Evolutionary conservation across 2,888 invertebrate genomes (phyloP), one percentile per base, ranked within the genome.

Genomic region (Metacarcinus magister): DNA sequence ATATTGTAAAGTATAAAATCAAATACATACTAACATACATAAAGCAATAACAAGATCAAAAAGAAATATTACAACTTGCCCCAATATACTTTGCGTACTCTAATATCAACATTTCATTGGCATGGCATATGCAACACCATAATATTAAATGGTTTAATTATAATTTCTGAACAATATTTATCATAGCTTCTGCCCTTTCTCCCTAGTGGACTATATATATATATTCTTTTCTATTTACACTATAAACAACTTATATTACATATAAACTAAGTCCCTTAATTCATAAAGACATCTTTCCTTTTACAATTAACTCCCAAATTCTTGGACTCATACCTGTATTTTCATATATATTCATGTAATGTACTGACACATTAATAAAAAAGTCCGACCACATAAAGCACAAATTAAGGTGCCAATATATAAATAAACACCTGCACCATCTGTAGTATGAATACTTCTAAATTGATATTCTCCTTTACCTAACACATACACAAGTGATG

Each of bases 61-160:
- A 28, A n/a, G 75, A n/a, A 23, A 75, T 75, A 23, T n/a, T 75
- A 28, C n/a, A 28, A 75, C 75, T 28, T 28, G 75, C 75, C 75
- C 75, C n/a, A 28, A 75, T 75, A 75, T 28, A 75, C 28, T 75
- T 28, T 75, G 75, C n/a, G 75, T 75, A 75, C 75, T 8, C 75
- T 75, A 75, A 75, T 75, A 75, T 75, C 75, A 75, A 75, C 75
- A 75, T 75, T n/a, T 75, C 75, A 75, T 28, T 75, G 75, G 75
- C 75, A 75, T 75, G 75, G n/a, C 75, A 28, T n/a, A 75, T 7
- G 28, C 75, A 28, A 75, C 75, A 28, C 75, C 75, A 75, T 75
- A 28, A n/a, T 75, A 75, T n/a, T 75, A 5, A n/a, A 75, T 75
- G 28, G 28, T 28, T 28, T 75, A n/a, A 23, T 75, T 75, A 75